Conservation (phyloP, 2,113 vertebrate genomes). For the Trichechus manatus region DNA sequence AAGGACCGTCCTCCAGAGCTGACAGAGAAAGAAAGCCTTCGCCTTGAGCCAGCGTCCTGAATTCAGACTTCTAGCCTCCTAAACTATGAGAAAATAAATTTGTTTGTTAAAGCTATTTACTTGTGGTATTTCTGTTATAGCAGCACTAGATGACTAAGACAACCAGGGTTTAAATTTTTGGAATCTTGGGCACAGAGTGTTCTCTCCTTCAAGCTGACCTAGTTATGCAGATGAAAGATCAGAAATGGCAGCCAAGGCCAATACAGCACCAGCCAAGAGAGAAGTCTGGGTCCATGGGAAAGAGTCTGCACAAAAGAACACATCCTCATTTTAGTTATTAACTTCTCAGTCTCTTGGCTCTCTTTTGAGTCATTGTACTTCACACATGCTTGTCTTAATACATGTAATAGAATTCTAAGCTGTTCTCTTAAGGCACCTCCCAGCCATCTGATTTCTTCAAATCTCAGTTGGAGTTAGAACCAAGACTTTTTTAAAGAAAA, state of each 20-base stretch:
- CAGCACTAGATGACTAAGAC: neutral
- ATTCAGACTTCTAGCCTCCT: no score
- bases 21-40: no score
- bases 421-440: neutral
- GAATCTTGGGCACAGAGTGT: neutral
- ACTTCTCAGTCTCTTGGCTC: neutral
- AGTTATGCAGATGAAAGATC: conserved; percentile 39
- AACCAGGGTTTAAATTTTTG: conserved; percentile 43
- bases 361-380: conserved; percentile 10
- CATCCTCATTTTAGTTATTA: neutral
- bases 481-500: conserved; percentile 34
- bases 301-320: neutral
- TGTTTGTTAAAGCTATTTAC: no score
- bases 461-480: conserved; percentile 24
- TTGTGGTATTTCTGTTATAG: no score
- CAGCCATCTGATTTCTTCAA: conserved; percentile 57
- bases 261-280: neutral
- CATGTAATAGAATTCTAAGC: neutral
- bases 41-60: no score
- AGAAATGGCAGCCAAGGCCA: neutral
- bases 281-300: neutral
- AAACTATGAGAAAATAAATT: no score
- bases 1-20: no score
- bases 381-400: conserved; percentile 22
- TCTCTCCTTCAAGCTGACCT: neutral